Evolutionary conservation across 2,888 invertebrate genomes (phyloP), one percentile per base, ranked within the genome.

Genomic region (Lithophane socia): DNA sequence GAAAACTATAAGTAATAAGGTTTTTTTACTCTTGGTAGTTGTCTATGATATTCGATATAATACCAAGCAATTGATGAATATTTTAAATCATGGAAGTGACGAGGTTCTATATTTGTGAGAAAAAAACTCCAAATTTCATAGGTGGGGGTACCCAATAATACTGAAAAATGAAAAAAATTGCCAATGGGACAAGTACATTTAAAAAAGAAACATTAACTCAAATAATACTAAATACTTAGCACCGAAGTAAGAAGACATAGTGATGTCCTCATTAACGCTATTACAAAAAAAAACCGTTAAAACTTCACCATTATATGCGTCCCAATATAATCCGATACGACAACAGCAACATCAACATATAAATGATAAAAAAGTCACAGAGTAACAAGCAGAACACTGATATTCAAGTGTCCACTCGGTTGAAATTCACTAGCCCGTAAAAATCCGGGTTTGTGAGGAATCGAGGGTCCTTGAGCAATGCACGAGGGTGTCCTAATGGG

Each of bases 381-480:
- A 75, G 80, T 92, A 92, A 92, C 91, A 91, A 92, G 91, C 89
- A 88, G 88, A 89, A 90, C 89, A 89, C 90, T 87, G 87, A 85
- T 84, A 79, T 83, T 89, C 79, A 79, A 92, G 92, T 83, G 86
- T 85, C 82, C 91, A 91, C 89, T 81, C 90, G 78, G 91, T 91
- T 90, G 92, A 91, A 92, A 93, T 87, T 92, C 92, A 93, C 91
- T 91, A 90, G 90, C 90, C 92, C 92, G 92, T 92, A 92, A 94
- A 93, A 94, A 92, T 93, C 91, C 91, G 92, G 91, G 92, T 90
- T 91, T 91, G 92, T 92, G 92, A 94, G 91, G 92, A 92, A 92
- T 93, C 92, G 88, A 95, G 94, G 77, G 90, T 85, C 73, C 94
- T 95, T 82, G 74, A 87, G 85, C 85, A 88, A 81, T 91, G 90